A percentile compares a stretch with the other conserved stretches of the same genome.
Conservation (phyloP, 2,797 vertebrate species). For the Scleropages formosus region DNA sequence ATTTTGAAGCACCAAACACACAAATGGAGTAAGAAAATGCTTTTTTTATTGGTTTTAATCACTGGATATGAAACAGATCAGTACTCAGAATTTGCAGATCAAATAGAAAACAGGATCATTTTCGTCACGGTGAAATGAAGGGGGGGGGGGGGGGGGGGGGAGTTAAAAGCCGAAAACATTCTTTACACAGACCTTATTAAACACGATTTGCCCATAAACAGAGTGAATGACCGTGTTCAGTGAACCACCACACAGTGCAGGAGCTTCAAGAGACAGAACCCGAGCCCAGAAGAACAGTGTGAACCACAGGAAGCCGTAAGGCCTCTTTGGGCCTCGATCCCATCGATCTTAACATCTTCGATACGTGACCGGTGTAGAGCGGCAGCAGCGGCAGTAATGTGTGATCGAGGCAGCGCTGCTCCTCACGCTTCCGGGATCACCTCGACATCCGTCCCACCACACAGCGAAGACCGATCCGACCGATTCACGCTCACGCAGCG, state of each 20-base stretch:
- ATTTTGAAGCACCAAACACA: constrained; percentile 29
- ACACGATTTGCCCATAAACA: constrained; percentile 37
- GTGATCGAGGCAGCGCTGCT: neutral
- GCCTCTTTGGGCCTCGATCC: constrained; percentile 3
- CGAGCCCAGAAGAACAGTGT: constrained; percentile 6
- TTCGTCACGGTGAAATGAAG: constrained; percentile 8
- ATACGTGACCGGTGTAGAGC: constrained; percentile 17
- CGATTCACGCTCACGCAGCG: neutral
- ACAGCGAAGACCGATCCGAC: neutral
- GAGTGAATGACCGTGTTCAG: constrained; percentile 30
- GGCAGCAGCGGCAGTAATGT: neutral
- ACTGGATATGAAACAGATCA: constrained; percentile 59
- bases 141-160: constrained; percentile 27
- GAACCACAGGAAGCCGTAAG: neutral
- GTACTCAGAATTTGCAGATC: constrained; percentile 43
- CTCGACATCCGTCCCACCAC: neutral
- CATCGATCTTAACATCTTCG: neutral
- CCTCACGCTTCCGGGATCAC: neutral
- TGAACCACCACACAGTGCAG: constrained; percentile 14
- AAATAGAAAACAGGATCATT: constrained; percentile 23
- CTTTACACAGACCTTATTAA: constrained; percentile 29
- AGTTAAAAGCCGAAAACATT: constrained; percentile 48
- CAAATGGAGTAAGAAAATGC: constrained; percentile 57
- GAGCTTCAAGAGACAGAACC: neutral
- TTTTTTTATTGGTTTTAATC: constrained; percentile 55